Evolutionary conservation across 2,113 vertebrate genomes (phyloP).

Genomic region (Oxyura jamaicensis): DNA sequence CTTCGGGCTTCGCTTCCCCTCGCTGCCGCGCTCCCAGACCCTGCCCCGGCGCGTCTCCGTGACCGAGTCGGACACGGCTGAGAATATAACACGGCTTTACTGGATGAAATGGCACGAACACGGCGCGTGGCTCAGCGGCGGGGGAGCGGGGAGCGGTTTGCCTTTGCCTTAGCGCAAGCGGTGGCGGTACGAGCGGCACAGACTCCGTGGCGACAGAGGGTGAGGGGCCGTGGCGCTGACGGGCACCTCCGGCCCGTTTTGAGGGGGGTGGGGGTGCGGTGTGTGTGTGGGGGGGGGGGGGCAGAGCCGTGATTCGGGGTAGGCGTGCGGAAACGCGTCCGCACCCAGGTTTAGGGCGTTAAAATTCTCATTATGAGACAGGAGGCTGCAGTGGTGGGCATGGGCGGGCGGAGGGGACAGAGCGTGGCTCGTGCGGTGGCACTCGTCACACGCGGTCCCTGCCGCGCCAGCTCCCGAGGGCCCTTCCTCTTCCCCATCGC

Average conservation of each 20-base stretch:
- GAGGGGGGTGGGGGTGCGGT: fast-evolving
- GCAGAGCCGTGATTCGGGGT: not conserved
- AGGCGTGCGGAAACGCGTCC: not conserved
- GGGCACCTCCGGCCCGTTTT: not conserved
- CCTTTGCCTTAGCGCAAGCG: not conserved
- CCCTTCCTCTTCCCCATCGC: not conserved
- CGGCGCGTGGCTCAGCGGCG: not conserved
- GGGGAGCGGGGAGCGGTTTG: not conserved
- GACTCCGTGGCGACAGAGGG: not conserved
- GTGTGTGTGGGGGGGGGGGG: too few species aligned
- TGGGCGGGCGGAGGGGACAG: not conserved
- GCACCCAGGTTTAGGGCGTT: not conserved
- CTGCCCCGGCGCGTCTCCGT: fast-evolving
- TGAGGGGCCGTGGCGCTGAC: not conserved
- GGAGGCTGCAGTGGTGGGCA: not conserved
- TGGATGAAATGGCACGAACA: not conserved
- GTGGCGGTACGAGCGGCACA: not conserved
- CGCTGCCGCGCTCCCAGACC: fast-evolving
- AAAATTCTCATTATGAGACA: conserved; percentile 43
- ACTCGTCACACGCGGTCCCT: not conserved
- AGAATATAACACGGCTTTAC: not conserved
- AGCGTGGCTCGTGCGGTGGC: not conserved
- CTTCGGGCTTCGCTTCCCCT: fast-evolving
- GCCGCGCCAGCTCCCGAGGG: not conserved
- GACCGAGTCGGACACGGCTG: fast-evolving